Percentiles rank a stretch among this genome's conserved stretches.
These are phyloP conservation scores for Lacerta bilineata DNA, from an alignment of 2,797 vertebrate species.

Conservation along the genomic window DNA sequence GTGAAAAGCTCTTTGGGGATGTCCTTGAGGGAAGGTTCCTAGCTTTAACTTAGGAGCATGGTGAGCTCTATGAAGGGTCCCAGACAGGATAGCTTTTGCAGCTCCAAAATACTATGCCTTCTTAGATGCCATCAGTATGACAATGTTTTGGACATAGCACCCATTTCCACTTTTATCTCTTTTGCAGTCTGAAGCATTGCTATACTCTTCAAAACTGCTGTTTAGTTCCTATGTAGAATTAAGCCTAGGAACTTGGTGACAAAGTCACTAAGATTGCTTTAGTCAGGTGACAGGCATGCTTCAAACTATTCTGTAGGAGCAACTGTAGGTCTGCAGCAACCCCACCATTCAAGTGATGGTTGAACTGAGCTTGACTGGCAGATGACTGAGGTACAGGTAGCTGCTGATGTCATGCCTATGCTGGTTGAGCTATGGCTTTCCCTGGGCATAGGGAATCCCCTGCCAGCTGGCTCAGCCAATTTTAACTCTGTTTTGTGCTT, in stretches of 20 bases:
- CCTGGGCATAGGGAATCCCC: not conserved
- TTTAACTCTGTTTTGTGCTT: not conserved
- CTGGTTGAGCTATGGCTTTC: not conserved
- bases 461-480: accelerated
- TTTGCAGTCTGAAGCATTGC: not conserved
- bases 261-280: not conserved
- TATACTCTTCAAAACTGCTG: not conserved
- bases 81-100: too few species aligned
- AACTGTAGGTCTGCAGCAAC: not conserved
- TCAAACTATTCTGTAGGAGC: not conserved
- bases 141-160: not conserved
- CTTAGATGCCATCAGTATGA: not conserved
- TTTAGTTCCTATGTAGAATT: not conserved
- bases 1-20: not conserved
- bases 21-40: not conserved
- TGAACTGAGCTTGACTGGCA: not conserved
- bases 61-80: too few species aligned
- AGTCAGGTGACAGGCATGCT: not conserved
- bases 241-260: not conserved
- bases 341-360: not conserved
- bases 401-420: not conserved
- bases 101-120: not conserved
- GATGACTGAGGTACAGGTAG: not conserved
- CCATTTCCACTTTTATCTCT: not conserved
- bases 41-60: too few species aligned